These are phyloP conservation scores for Scolanthus callimorphus DNA, from an alignment of 92 coral and sea anemone genomes.

Conservation along the genomic window DNA sequence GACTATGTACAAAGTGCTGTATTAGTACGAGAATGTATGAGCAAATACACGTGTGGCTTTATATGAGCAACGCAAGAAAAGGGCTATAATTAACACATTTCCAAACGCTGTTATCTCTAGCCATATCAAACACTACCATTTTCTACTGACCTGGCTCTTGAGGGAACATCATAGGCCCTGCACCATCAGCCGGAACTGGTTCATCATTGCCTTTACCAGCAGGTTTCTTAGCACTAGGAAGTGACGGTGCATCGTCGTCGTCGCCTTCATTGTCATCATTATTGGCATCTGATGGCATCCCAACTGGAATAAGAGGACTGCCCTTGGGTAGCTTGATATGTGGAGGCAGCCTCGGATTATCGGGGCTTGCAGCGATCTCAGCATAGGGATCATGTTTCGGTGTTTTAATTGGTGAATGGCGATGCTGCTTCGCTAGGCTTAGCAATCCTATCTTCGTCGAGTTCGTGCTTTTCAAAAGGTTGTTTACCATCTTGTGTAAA, in stretches of 20 bases:
- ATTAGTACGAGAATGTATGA: too few species aligned
- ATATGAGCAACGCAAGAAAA: too few species aligned
- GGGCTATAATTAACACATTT: background rate
- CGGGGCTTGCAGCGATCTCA: constrained; percentile 93
- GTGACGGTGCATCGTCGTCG: background rate
- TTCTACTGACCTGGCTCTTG: too few species aligned
- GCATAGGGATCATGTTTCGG: constrained; percentile 73
- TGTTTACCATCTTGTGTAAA: constrained; percentile 6
- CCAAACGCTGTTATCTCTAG: background rate
- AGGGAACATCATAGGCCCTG: constrained; percentile 1
- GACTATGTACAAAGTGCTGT: too few species aligned
- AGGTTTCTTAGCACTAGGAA: background rate
- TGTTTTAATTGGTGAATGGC: background rate
- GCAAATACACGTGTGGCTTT: too few species aligned
- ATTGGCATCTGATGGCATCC: constrained; percentile 12
- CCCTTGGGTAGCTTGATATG: constrained; percentile 56
- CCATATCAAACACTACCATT: background rate
- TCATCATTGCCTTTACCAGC: background rate
- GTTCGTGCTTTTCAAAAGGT: background rate
- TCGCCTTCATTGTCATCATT: constrained; percentile 4
- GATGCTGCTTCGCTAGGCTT: background rate
- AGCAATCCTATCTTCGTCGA: constrained; percentile 6
- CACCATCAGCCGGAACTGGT: background rate
- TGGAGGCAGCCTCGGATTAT: constrained; percentile 81
- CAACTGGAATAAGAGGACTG: constrained; percentile 27